A percentile compares a stretch with the other conserved stretches of the same genome.
Evolutionary conservation across 2,888 invertebrate species (phyloP).

Genomic region (Acleris laterana): DNA sequence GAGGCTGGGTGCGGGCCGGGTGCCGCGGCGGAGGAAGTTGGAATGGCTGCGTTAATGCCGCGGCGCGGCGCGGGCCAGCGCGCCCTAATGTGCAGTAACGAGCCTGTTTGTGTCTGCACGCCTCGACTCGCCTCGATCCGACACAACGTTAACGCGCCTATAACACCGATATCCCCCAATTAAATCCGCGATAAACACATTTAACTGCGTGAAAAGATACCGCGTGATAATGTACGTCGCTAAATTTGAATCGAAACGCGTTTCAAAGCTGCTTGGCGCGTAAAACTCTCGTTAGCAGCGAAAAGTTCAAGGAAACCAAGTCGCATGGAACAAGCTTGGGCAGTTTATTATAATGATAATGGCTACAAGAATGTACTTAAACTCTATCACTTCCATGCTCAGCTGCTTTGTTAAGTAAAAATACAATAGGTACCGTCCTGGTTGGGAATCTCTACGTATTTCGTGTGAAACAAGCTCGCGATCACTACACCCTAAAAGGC

Average conservation of each 20-base stretch:
- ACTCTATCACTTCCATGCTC: conserved; percentile 1
- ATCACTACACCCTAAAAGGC: neutral
- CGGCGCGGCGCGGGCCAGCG: conserved; percentile 36
- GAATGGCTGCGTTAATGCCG: conserved; percentile 53
- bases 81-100: conserved; percentile 59
- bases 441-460: too few relatives aligned
- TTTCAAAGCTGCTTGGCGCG: conserved; percentile 2
- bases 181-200: conserved; percentile 30
- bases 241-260: conserved; percentile 11
- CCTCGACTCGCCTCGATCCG: conserved; percentile 23
- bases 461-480: too few relatives aligned
- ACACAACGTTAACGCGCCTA: conserved; percentile 21
- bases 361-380: conserved; percentile 5
- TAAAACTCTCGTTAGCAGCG: neutral
- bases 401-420: conserved; percentile 9
- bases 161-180: conserved; percentile 29
- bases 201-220: conserved; percentile 31
- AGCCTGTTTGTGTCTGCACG: conserved; percentile 53
- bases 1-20: conserved; percentile 52
- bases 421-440: neutral
- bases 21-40: conserved; percentile 57
- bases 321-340: neutral
- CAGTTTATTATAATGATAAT: conserved; percentile 17
- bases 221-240: conserved; percentile 10
- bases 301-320: conserved; percentile 1